A percentile compares a stretch with the other conserved stretches of the same genome.
phyloP scores from a whole-genome alignment of 2,888 invertebrate species.

The Hololepta plana region DNA sequence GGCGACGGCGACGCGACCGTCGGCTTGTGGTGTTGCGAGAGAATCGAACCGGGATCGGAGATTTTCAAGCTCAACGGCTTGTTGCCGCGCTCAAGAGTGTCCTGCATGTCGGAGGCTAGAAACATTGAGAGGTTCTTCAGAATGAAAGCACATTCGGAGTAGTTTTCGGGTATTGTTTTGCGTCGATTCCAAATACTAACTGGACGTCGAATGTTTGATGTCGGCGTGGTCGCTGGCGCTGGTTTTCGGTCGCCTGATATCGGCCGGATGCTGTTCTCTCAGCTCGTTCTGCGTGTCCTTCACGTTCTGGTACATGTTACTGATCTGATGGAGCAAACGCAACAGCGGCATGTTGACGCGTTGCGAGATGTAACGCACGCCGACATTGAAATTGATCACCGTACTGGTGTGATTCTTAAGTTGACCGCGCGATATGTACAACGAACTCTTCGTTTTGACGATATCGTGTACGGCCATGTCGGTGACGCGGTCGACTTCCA shows the following conservation, averaged over 20 bases:
- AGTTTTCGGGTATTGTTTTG: conserved; percentile 6
- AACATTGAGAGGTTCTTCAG: too few species aligned
- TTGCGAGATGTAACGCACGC: conserved; percentile 80
- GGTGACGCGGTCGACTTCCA: conserved; percentile 77
- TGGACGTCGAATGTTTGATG: conserved; percentile 41
- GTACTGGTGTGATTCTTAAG: conserved; percentile 84
- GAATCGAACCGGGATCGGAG: conserved; percentile 23
- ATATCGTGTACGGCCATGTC: conserved; percentile 79
- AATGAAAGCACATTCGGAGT: too few species aligned
- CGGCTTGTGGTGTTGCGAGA: conserved; percentile 20
- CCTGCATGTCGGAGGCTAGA: conserved; percentile 43
- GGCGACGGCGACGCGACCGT: conserved; percentile 33
- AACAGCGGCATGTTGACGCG: conserved; percentile 94
- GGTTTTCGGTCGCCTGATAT: conserved; percentile 24
- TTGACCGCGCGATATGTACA: conserved; percentile 74
- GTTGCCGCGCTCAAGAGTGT: conserved; percentile 31
- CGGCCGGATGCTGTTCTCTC: conserved; percentile 45
- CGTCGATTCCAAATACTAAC: too few species aligned
- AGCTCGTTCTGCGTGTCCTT: conserved; percentile 86
- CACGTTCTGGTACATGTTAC: conserved; percentile 94
- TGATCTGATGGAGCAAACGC: conserved; percentile 84
- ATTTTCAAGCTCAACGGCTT: conserved; percentile 28
- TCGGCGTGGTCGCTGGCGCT: conserved; percentile 26
- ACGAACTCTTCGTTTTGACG: conserved; percentile 62
- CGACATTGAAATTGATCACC: conserved; percentile 70